Evolutionary conservation across 2,888 invertebrate species (phyloP).

Genomic region (Calameuta idolon): DNA sequence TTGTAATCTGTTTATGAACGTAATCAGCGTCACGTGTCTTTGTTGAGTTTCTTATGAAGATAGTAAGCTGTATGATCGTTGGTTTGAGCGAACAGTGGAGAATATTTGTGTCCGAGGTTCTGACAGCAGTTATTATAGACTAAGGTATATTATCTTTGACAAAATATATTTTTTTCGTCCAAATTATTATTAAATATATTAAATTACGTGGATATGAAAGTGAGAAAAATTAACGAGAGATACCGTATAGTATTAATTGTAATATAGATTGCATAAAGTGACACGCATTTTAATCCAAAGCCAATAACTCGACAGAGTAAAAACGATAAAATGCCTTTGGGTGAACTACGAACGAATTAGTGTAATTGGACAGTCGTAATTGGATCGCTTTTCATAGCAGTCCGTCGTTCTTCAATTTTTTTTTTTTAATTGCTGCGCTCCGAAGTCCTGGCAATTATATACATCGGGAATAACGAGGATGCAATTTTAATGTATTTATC

Average conservation of each 20-base stretch:
- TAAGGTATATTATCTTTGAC: background rate
- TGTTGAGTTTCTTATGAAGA: background rate
- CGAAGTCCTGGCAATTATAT: slow-evolving; percentile 19
- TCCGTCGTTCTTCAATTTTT: slow-evolving; percentile 18
- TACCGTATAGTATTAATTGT: background rate
- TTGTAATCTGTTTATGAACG: background rate
- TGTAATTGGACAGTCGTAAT: slow-evolving; percentile 30
- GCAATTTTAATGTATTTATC: slow-evolving; percentile 10
- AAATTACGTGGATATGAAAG: background rate
- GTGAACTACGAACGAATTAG: slow-evolving; percentile 22
- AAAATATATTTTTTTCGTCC: background rate
- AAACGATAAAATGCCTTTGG: slow-evolving; percentile 15
- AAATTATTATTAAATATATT: background rate
- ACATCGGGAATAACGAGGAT: slow-evolving; percentile 17
- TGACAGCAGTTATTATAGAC: background rate
- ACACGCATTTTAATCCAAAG: background rate
- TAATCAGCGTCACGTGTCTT: background rate
- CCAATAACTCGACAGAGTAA: background rate
- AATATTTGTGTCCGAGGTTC: background rate
- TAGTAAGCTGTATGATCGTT: background rate
- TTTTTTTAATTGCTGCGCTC: background rate
- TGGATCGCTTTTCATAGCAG: slow-evolving; percentile 30
- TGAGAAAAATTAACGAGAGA: background rate
- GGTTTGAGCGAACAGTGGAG: background rate
- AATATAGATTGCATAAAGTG: background rate